phyloP scores from a whole-genome alignment of 2,113 vertebrate genomes.

The Stigmatopora argus region DNA sequence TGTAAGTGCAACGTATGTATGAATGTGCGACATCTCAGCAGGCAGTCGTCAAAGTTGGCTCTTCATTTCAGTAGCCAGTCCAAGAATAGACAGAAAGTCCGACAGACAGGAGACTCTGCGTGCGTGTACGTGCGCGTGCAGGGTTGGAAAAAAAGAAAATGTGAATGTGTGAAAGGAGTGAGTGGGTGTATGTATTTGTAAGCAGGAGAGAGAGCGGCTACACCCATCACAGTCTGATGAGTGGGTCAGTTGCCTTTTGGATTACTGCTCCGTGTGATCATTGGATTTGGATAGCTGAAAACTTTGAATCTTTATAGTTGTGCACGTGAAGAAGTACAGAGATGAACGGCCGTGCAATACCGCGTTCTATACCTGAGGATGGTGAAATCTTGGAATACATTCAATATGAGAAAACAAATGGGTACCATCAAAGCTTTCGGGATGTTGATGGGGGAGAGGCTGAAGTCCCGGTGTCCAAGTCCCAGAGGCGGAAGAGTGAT shows the following conservation, averaged over 20 bases:
- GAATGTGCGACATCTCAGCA: conserved; percentile 40
- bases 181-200: conserved; percentile 15
- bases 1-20: conserved; percentile 5
- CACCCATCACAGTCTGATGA: conserved; percentile 33
- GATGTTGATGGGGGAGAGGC: conserved; percentile 63
- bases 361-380: conserved; percentile 77
- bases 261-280: conserved; percentile 19
- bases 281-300: conserved; percentile 20
- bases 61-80: conserved; percentile 69
- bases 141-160: conserved; percentile 16
- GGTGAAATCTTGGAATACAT: conserved; percentile 62
- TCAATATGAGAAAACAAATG: conserved; percentile 46
- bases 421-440: conserved; percentile 50
- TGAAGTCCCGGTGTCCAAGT: conserved; percentile 82
- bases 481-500: conserved; percentile 88
- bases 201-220: conserved; percentile 31
- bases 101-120: conserved; percentile 32
- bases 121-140: conserved; percentile 12
- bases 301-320: not conserved
- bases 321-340: conserved; percentile 61
- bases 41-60: conserved; percentile 48
- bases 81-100: conserved; percentile 52
- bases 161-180: conserved; percentile 36
- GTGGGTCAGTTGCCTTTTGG: conserved; percentile 35
- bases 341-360: conserved; percentile 56